Evolutionary conservation across 2,888 invertebrate genomes (phyloP), one percentile per base, ranked within the genome.

Genomic region (Conchocele bisecta): DNA sequence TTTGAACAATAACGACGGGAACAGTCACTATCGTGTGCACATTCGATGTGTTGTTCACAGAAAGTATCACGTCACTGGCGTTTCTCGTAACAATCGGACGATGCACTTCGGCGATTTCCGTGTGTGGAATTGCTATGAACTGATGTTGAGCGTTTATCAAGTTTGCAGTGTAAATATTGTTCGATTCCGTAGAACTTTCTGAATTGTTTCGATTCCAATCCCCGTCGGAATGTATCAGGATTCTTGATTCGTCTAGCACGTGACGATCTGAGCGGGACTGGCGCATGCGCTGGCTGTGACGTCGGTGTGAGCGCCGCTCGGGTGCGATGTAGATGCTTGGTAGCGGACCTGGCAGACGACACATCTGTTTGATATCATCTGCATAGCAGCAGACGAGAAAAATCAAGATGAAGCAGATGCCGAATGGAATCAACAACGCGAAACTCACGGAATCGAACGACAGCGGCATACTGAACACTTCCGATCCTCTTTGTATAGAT

Each of bases 331-430:
- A 79, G 53, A 58, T 44, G 11, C 53, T 37, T 3, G 82, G 82
- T 33, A 82, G 48, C 28, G 72, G 79, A 50, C 64, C 76, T 15
- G 82, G 82, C 59, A 82, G 64, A 28, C 78, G 67, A 33, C 76
- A 79, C 39, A 82, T 79, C 31, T 71, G 63, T 59, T 82, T 82
- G n/a, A 82, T 60, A 48, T 80, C 67, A 20, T 82, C 82, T 1
- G 82, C 82, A 58, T 77, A 82, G 58, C 82, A 82, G 29, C 82
- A 82, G 13, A 82, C 80, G 9, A 80, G 48, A 39, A 82, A 82
- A 1, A 82, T 37, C 1, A 82, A 44, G 15, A 79, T 54, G 50
- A 82, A 82, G 61, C 80, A 82, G 9, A 82, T 75, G 24, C 70
- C 63, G 44, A 82, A 82, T 22, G 82, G 82, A 60, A 82, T 80